Conservation (phyloP, 1,140 invertebrate species). For the Heliconius eleuchia region DNA sequence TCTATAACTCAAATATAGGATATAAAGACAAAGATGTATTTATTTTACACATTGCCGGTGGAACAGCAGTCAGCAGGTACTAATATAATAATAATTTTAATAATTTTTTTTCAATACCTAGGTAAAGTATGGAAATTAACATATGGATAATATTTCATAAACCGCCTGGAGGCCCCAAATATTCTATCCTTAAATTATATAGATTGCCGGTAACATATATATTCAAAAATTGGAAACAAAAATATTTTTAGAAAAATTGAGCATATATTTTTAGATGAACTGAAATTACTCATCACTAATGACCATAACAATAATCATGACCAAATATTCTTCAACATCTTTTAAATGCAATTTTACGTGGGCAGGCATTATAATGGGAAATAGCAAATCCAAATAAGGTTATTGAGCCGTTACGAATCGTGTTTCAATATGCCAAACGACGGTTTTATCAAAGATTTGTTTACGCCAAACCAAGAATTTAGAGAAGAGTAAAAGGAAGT, state of each 20-base stretch:
- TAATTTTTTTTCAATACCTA: too few species aligned
- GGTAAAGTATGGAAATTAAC: too few species aligned
- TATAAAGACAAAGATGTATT: too few species aligned
- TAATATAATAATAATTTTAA: too few species aligned
- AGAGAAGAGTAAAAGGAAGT: conserved; percentile 27
- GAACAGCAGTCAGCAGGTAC: too few species aligned
- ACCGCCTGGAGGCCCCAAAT: too few species aligned
- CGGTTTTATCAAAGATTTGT: conserved; percentile 22
- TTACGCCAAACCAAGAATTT: background rate
- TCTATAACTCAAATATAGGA: too few species aligned
- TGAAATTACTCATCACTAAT: background rate
- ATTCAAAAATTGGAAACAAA: too few species aligned
- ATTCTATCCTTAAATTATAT: too few species aligned
- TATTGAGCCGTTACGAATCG: conserved; percentile 55
- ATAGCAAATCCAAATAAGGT: conserved; percentile 63
- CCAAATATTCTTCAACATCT: conserved; percentile 24
- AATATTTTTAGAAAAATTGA: background rate
- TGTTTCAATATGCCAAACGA: conserved; percentile 35
- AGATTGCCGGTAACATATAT: too few species aligned
- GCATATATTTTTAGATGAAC: background rate
- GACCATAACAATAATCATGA: conserved; percentile 30
- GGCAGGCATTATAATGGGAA: conserved; percentile 52
- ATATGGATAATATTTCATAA: too few species aligned
- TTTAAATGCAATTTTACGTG: conserved; percentile 51
- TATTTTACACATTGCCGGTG: too few species aligned